These are phyloP conservation scores for Hydropsyche tenuis DNA, from an alignment of 1,140 invertebrate genomes.

Conservation along the genomic window DNA sequence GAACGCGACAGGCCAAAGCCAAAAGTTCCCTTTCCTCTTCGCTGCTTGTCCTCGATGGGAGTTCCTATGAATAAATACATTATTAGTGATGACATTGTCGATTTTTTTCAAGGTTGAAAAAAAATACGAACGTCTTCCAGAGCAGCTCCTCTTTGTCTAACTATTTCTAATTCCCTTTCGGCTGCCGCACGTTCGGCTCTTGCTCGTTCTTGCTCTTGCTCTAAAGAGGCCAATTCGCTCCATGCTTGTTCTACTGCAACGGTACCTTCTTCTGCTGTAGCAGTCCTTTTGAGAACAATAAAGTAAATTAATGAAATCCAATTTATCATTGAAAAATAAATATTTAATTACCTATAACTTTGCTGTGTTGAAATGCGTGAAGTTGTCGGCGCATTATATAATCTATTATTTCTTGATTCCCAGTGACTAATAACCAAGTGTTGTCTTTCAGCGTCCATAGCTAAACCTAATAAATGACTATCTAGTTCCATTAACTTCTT, in stretches of 20 bases:
- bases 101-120: neutral
- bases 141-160: conserved; percentile 74
- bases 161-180: conserved; percentile 79
- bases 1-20: conserved; percentile 82
- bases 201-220: conserved; percentile 83
- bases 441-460: conserved; percentile 84
- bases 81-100: too few species aligned
- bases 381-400: conserved; percentile 66
- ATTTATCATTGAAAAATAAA: neutral
- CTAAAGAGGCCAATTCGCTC: conserved; percentile 82
- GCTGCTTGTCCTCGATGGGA: conserved; percentile 81
- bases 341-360: conserved; percentile 61
- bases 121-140: conserved; percentile 72
- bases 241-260: conserved; percentile 82
- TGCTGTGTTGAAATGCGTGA: conserved; percentile 66
- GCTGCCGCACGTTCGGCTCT: conserved; percentile 75
- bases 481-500: conserved; percentile 86
- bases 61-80: conserved; percentile 69
- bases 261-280: conserved; percentile 64
- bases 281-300: neutral
- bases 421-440: conserved; percentile 86
- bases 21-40: conserved; percentile 88
- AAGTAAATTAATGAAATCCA: neutral
- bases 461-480: conserved; percentile 76
- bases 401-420: conserved; percentile 79